phyloP scores from a whole-genome alignment of 2,888 invertebrate genomes.

The Linnaemya tessellans region DNA sequence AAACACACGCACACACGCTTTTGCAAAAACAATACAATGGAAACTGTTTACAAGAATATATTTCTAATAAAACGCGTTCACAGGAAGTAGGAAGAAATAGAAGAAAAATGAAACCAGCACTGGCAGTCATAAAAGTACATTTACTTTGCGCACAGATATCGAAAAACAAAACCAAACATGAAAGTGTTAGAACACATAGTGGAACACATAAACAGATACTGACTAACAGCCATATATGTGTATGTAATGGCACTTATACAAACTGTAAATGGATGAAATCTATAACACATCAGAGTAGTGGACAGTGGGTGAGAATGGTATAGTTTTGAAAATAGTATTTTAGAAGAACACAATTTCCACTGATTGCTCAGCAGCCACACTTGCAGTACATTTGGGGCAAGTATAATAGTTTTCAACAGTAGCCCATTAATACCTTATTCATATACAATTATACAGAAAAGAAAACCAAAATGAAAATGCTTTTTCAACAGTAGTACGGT shows the following conservation, averaged over 20 bases:
- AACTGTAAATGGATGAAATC: conserved; percentile 14
- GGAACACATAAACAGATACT: conserved; percentile 2
- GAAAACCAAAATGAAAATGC: no score
- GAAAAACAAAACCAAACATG: conserved; percentile 7
- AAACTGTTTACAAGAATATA: conserved; percentile 9
- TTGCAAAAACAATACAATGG: not conserved
- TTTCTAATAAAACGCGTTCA: conserved; percentile 65
- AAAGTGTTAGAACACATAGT: not conserved
- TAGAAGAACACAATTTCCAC: no score
- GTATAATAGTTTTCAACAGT: no score
- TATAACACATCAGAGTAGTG: conserved; percentile 18
- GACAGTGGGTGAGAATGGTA: no score
- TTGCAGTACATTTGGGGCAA: no score
- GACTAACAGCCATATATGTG: not conserved
- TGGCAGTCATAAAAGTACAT: conserved; percentile 29
- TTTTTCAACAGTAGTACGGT: no score
- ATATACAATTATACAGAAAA: no score
- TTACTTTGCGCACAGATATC: not conserved
- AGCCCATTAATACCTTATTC: no score
- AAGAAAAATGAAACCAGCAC: conserved; percentile 45
- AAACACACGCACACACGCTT: not conserved
- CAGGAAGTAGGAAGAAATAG: not conserved
- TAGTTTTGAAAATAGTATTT: not conserved
- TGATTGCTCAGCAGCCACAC: no score
- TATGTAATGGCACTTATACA: conserved; percentile 27